phyloP scores from a whole-genome alignment of 2,888 invertebrate species.

The Lingula anatina region DNA sequence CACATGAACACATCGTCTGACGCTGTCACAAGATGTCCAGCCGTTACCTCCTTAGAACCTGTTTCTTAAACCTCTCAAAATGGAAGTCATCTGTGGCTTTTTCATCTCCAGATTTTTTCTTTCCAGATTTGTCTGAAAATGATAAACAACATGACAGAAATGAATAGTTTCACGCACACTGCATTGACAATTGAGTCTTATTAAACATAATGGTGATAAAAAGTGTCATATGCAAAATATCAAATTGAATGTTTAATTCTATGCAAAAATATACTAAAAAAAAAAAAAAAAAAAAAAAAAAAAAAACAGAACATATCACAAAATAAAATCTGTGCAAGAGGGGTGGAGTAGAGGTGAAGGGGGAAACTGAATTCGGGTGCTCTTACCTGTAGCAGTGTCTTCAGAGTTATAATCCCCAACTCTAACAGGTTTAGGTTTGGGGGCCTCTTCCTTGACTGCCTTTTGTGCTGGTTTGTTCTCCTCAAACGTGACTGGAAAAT shows the following conservation, averaged over 20 bases:
- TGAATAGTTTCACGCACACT: not conserved
- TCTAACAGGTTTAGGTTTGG: slow-evolving; percentile 31
- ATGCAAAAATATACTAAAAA: too few species aligned
- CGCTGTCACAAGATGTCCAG: too few species aligned
- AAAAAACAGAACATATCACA: too few species aligned
- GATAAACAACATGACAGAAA: not conserved
- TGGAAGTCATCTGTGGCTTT: slow-evolving; percentile 96
- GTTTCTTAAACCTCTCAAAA: slow-evolving; percentile 93
- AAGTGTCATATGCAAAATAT: too few species aligned
- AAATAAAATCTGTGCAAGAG: too few species aligned
- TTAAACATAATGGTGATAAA: not conserved
- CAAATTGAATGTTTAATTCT: too few species aligned
- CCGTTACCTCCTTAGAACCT: slow-evolving; percentile 72
- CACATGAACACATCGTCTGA: too few species aligned
- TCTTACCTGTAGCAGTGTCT: too few species aligned
- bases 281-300: too few species aligned
- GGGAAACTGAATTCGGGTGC: too few species aligned
- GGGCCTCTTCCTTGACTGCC: slow-evolving; percentile 21
- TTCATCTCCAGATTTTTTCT: slow-evolving; percentile 61
- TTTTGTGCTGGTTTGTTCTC: slow-evolving; percentile 50
- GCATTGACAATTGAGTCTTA: slow-evolving; percentile 2
- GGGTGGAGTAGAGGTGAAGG: too few species aligned
- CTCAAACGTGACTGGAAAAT: slow-evolving; percentile 76
- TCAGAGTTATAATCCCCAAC: too few species aligned
- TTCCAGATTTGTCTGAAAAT: slow-evolving; percentile 12